These are phyloP conservation scores for Gambusia yucatana DNA, from an alignment of 2,797 vertebrate species.

Conservation along the genomic window DNA sequence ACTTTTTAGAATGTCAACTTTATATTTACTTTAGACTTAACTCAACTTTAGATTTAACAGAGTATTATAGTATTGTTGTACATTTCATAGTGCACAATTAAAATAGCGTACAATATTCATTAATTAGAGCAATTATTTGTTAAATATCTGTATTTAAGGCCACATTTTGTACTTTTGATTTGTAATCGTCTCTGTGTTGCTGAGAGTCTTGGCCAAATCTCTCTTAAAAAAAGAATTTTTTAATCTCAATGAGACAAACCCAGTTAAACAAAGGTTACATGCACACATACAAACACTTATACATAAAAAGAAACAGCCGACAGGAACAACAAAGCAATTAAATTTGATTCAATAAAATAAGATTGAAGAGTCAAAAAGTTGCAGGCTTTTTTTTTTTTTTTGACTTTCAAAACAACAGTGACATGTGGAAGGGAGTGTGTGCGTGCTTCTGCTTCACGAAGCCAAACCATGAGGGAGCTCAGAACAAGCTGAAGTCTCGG, in stretches of 20 bases:
- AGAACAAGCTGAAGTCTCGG: slow-evolving; percentile 77
- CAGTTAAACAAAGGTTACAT: too few species aligned
- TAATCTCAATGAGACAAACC: too few species aligned
- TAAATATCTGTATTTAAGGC: not conserved
- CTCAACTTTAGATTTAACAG: not conserved
- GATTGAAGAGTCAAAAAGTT: not conserved
- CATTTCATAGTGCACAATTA: not conserved
- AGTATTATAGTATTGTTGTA: not conserved
- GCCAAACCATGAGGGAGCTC: slow-evolving; percentile 24
- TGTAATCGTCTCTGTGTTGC: too few species aligned
- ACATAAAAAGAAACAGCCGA: not conserved
- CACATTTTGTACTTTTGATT: too few species aligned
- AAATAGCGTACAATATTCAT: not conserved
- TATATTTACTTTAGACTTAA: too few species aligned
- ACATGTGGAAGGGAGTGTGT: not conserved
- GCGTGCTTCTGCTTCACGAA: not conserved
- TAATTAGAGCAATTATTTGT: not conserved
- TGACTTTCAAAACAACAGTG: not conserved
- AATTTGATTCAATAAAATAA: not conserved
- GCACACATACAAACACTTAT: not conserved
- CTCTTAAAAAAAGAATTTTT: too few species aligned
- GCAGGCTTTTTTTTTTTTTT: not conserved
- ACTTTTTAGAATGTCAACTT: not conserved
- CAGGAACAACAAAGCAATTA: not conserved
- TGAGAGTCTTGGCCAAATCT: too few species aligned